A percentile compares a stretch with the other conserved stretches of the same genome.
Conservation (phyloP, 2,888 invertebrate genomes). For the Acleris emargana region DNA sequence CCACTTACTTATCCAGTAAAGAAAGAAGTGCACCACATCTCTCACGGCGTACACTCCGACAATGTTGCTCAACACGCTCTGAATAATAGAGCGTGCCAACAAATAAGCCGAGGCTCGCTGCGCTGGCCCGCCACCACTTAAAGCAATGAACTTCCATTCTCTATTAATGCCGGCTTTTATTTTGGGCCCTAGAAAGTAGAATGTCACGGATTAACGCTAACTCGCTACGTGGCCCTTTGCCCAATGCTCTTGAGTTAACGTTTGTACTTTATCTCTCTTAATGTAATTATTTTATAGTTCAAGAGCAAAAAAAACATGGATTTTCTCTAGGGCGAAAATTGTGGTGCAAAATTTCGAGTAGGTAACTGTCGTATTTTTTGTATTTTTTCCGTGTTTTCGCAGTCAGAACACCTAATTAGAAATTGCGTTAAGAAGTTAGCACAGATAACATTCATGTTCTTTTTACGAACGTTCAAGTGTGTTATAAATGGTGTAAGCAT, state of each 20-base stretch:
- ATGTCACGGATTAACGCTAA: constrained; percentile 25
- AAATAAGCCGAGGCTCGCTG: constrained; percentile 35
- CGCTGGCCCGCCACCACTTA: constrained; percentile 39
- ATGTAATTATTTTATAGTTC: constrained; percentile 27
- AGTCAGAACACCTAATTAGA: too few relatives aligned
- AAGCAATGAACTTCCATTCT: constrained; percentile 41
- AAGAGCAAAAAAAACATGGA: not conserved
- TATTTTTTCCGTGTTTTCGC: too few relatives aligned
- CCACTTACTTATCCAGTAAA: not conserved
- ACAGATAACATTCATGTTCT: too few relatives aligned
- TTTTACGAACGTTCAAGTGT: too few relatives aligned
- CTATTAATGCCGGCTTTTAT: constrained; percentile 41
- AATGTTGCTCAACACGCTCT: constrained; percentile 25
- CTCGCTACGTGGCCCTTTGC: constrained; percentile 23
- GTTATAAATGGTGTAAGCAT: too few relatives aligned
- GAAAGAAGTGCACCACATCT: not conserved
- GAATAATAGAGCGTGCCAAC: constrained; percentile 39
- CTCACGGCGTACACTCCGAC: not conserved
- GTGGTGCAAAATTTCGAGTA: not conserved
- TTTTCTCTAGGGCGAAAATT: not conserved
- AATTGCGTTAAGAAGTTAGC: too few relatives aligned
- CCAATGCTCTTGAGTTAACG: constrained; percentile 15
- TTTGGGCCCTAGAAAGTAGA: constrained; percentile 29
- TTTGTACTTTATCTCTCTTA: constrained; percentile 25
- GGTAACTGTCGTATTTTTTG: too few relatives aligned